Percentiles rank a stretch among this genome's conserved stretches.
Conservation (phyloP, 2,797 vertebrate species). For the Chelidonichthys spinosus region DNA sequence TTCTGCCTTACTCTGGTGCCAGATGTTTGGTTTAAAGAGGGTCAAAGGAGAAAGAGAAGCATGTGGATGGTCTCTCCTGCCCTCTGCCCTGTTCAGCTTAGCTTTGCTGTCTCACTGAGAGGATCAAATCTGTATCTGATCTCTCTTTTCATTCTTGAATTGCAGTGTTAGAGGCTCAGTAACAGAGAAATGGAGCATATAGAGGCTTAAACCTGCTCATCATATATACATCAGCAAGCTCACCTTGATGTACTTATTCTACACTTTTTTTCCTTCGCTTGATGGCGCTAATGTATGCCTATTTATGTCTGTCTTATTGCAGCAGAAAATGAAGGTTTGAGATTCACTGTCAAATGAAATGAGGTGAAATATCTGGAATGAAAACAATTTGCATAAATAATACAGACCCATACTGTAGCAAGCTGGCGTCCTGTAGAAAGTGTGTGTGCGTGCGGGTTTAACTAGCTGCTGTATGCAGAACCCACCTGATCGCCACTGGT, state of each 20-base stretch:
- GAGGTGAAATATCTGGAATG: background rate
- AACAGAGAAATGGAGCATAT: constrained; percentile 17
- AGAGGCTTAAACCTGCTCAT: constrained; percentile 20
- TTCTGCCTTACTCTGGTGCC: constrained; percentile 46
- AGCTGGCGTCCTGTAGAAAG: background rate
- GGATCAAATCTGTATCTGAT: constrained; percentile 63
- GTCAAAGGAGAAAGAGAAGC: constrained; percentile 50
- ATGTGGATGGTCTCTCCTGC: constrained; percentile 35
- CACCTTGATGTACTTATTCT: too few relatives aligned
- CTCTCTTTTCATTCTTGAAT: constrained; percentile 48
- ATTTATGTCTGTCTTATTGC: background rate
- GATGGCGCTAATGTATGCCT: background rate
- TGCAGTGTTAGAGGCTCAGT: background rate
- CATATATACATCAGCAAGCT: background rate
- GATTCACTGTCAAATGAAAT: background rate
- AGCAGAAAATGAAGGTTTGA: background rate
- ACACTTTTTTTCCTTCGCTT: background rate
- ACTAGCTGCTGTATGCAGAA: constrained; percentile 30
- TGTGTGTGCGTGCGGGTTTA: constrained; percentile 8
- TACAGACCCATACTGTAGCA: background rate
- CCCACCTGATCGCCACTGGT: constrained; percentile 27
- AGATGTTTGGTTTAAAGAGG: constrained; percentile 66
- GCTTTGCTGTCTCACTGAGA: constrained; percentile 51
- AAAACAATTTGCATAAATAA: too few relatives aligned
- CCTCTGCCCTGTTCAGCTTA: constrained; percentile 43